Evolutionary conservation across 2,888 invertebrate genomes (phyloP).

Genomic region (Nephrocerus scutellatus): DNA sequence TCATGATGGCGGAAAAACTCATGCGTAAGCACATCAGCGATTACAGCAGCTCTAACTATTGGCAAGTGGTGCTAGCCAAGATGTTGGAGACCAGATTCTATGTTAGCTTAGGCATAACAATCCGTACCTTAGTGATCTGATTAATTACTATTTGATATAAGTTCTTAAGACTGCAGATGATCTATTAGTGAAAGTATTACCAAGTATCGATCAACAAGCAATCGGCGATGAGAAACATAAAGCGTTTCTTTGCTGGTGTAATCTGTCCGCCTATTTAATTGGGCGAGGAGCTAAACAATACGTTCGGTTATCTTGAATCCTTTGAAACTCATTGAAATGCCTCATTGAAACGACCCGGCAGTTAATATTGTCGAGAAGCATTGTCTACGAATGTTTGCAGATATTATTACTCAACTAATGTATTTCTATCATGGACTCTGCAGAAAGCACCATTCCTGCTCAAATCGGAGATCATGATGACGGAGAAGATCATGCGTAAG

Average conservation of each 20-base stretch:
- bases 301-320: conserved; percentile 29
- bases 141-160: conserved; percentile 34
- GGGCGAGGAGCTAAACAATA: conserved; percentile 27
- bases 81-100: conserved; percentile 40
- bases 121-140: conserved; percentile 33
- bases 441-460: conserved; percentile 42
- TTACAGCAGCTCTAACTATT: conserved; percentile 47
- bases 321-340: no score
- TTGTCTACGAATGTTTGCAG: no score
- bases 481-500: conserved; percentile 47
- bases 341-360: no score
- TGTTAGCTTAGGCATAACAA: conserved; percentile 31
- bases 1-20: conserved; percentile 45
- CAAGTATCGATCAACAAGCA: conserved; percentile 29
- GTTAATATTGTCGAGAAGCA: no score
- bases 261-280: conserved; percentile 38
- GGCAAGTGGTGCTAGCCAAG: conserved; percentile 40
- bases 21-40: conserved; percentile 48
- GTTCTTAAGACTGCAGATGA: conserved; percentile 27
- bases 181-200: conserved; percentile 36
- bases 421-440: no score
- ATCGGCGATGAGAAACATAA: conserved; percentile 34
- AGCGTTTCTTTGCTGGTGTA: conserved; percentile 45
- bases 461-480: conserved; percentile 42
- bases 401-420: no score